phyloP scores from a whole-genome alignment of 1,140 invertebrate genomes.

The Pseudomyrmex flavicornis region DNA sequence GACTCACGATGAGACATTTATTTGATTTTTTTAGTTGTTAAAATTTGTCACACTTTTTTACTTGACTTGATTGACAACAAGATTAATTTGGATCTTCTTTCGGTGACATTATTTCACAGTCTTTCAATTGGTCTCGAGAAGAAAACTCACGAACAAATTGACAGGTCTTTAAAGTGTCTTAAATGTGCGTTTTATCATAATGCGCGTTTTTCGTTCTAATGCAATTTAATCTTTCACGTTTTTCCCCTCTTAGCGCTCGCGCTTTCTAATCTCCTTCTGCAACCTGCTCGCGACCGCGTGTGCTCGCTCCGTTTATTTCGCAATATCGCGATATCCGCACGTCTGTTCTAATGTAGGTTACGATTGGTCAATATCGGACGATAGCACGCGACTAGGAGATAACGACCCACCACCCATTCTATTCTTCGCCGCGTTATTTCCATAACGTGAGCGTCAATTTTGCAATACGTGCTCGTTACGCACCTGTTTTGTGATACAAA shows the following conservation, averaged over 20 bases:
- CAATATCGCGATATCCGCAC: constrained; percentile 63
- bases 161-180: too few species aligned
- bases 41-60: too few species aligned
- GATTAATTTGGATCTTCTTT: too few species aligned
- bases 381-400: constrained; percentile 1
- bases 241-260: background rate
- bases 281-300: constrained; percentile 23
- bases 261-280: constrained; percentile 25
- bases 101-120: too few species aligned
- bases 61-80: too few species aligned
- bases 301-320: constrained; percentile 66
- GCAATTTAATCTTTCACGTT: constrained; percentile 29
- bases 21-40: too few species aligned
- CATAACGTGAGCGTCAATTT: constrained; percentile 17
- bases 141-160: too few species aligned
- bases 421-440: constrained; percentile 23
- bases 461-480: constrained; percentile 12
- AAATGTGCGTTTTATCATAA: background rate
- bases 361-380: constrained; percentile 58
- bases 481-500: constrained; percentile 1
- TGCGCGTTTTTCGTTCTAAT: background rate
- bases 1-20: too few species aligned
- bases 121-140: too few species aligned
- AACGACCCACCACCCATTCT: background rate
- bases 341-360: constrained; percentile 69